Base-by-base conservation (phyloP, 2,113 vertebrate species). In the Neogale vison region DNA sequence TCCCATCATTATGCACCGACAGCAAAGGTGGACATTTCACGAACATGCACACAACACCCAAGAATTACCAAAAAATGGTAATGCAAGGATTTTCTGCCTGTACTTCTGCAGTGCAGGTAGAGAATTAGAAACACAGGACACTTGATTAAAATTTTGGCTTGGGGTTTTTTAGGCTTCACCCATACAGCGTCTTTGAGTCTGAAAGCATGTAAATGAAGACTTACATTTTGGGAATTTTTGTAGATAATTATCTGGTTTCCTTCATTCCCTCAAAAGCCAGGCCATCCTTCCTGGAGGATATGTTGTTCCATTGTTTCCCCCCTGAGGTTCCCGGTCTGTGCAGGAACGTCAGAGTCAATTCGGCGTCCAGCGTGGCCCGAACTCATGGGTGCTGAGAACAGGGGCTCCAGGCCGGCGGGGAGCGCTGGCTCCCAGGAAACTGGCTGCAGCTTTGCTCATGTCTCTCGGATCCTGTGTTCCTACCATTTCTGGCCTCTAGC, bases 341-440 rank as follows among this genome's bases (percentile, higher is more conserved):
- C 24, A 42, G 61, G 45, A 23, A 4, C 42, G 57, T 77, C 80
- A 57, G 59, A 18, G 15, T 21, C 1, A 2, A 23, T 52, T 26
- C 52, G 10, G 36, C 36, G 1, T 4, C 0, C 17, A 72, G 17
- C 1, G 1, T 42, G 10, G 13, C 21, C 52, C 21, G 26, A 4
- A 14, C 2, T 50, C 24, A 11, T 13, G 20, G 1, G 7, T 23
- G 13, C 61, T 65, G 47, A 92, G 50, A 47, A 31, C 31, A 1
- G 1, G 21, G 47, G 39, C 24, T n/a, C 6, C 24, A 45, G 69
- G 26, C 9, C 69, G n/a, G 24, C 55, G 76, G 55, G 39, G 31
- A 23, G 84, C 8, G 47, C 4, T 7, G 4, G 26, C 15, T 59
- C 57, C 23, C 55, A 6, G 69, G 5, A 29, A 21, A 20, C 3